phyloP scores from a whole-genome alignment of 2,888 invertebrate species.

The Agrilus cyanescens region DNA sequence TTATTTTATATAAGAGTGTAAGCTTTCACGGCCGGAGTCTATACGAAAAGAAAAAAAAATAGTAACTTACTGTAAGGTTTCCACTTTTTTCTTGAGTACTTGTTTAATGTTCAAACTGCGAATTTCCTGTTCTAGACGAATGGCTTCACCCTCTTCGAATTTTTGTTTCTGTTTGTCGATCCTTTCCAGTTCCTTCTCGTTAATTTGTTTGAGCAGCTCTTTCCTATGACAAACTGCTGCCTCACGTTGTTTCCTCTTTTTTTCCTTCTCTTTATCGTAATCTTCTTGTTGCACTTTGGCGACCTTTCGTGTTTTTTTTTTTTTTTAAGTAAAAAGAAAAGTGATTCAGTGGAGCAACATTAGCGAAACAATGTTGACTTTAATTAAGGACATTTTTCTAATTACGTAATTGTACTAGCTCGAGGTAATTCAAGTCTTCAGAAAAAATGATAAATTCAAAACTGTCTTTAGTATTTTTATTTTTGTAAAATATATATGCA shows the following conservation, averaged over 20 bases:
- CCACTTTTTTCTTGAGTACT: constrained; percentile 43
- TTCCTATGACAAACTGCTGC: constrained; percentile 44
- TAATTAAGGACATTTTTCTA: no score
- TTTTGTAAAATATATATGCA: no score
- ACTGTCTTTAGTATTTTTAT: no score
- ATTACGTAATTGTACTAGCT: no score
- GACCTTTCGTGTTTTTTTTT: no score
- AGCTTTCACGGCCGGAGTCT: no score
- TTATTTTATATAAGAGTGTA: no score
- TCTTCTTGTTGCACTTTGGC: constrained; percentile 39
- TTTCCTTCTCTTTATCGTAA: constrained; percentile 32
- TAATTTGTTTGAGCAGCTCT: constrained; percentile 56
- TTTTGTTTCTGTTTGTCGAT: constrained; percentile 47
- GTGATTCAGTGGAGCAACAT: no score
- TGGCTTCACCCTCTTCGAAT: constrained; percentile 54
- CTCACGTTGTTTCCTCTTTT: constrained; percentile 29
- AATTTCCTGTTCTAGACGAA: constrained; percentile 47
- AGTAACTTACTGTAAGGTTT: constrained; percentile 37
- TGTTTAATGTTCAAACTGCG: constrained; percentile 41
- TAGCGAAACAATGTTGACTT: no score
- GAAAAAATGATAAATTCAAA: no score
- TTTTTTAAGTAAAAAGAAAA: no score
- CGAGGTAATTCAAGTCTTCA: not conserved
- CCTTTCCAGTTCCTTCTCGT: constrained; percentile 55
- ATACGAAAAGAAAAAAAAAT: constrained; percentile 11